These are phyloP conservation scores for Drosophila albomicans DNA, from an alignment of 1,140 invertebrate species.

Conservation along the genomic window DNA sequence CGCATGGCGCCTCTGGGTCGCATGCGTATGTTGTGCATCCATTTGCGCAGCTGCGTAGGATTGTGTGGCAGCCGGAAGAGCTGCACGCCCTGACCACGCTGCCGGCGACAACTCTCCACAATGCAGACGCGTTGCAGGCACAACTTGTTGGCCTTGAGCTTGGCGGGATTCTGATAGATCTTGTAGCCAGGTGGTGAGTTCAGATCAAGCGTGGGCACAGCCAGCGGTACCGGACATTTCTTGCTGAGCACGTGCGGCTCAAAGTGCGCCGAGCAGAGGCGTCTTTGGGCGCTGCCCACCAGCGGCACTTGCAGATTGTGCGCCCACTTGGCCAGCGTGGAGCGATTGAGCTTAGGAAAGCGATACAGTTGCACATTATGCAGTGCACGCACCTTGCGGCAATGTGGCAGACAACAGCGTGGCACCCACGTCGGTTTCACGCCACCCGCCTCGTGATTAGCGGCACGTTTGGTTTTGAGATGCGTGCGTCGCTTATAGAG, in stretches of 20 bases:
- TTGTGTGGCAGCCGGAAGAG: slow-evolving; percentile 78
- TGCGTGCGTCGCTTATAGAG: slow-evolving; percentile 68
- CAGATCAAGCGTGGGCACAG: slow-evolving; percentile 76
- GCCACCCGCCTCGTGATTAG: background rate
- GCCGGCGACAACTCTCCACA: slow-evolving; percentile 73
- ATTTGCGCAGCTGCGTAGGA: slow-evolving; percentile 69
- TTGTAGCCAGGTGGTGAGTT: slow-evolving; percentile 74
- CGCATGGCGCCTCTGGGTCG: slow-evolving; percentile 54
- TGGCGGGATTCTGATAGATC: slow-evolving; percentile 79
- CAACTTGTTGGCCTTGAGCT: slow-evolving; percentile 70
- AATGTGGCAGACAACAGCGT: slow-evolving; percentile 75
- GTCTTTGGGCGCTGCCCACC: slow-evolving; percentile 71
- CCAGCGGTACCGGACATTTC: slow-evolving; percentile 75
- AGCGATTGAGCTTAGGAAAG: slow-evolving; percentile 76
- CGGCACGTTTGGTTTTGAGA: slow-evolving; percentile 30
- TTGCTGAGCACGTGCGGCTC: slow-evolving; percentile 77
- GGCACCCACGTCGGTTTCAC: slow-evolving; percentile 75
- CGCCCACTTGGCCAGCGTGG: slow-evolving; percentile 76
- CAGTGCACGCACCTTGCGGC: slow-evolving; percentile 69
- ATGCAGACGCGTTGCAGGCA: slow-evolving; percentile 74
- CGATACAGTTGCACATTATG: slow-evolving; percentile 79
- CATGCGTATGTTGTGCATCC: slow-evolving; percentile 76
- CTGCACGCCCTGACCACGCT: slow-evolving; percentile 71
- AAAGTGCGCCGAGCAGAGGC: slow-evolving; percentile 76
- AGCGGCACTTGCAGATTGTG: slow-evolving; percentile 76